Conservation (phyloP, 1,140 invertebrate genomes). For the Muscidifurax raptorellus region DNA sequence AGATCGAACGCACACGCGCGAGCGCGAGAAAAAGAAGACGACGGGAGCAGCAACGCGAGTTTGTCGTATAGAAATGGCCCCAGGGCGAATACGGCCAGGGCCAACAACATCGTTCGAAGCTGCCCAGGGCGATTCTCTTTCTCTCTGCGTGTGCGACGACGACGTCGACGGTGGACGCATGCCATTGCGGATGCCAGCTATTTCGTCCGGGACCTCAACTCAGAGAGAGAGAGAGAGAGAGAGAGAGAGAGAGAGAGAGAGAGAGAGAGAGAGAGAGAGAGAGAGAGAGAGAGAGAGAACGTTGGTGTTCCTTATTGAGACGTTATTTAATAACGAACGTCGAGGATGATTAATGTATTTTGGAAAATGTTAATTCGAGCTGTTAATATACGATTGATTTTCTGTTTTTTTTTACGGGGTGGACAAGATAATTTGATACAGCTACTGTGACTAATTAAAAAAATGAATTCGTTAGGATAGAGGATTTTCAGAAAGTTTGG, state of each 20-base stretch:
- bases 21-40: neutral
- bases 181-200: neutral
- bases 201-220: neutral
- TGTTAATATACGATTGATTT: too few species aligned
- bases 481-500: too few species aligned
- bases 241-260: neutral
- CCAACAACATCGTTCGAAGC: slow-evolving; percentile 69
- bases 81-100: slow-evolving; percentile 65
- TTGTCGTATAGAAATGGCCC: slow-evolving; percentile 56
- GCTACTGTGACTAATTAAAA: too few species aligned
- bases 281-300: too few species aligned
- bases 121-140: slow-evolving; percentile 60
- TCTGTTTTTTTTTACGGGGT: too few species aligned
- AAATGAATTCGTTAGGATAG: too few species aligned
- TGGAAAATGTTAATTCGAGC: too few species aligned
- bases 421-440: too few species aligned
- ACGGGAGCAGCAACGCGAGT: slow-evolving; percentile 15
- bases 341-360: too few species aligned
- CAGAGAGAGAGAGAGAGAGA: too few species aligned
- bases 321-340: too few species aligned
- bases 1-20: slow-evolving; percentile 50
- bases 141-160: slow-evolving; percentile 56
- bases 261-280: neutral
- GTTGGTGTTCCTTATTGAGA: too few species aligned
- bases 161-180: neutral